Evolutionary conservation across 2,888 invertebrate genomes (phyloP).

Genomic region (Priocnemis perturbator): DNA sequence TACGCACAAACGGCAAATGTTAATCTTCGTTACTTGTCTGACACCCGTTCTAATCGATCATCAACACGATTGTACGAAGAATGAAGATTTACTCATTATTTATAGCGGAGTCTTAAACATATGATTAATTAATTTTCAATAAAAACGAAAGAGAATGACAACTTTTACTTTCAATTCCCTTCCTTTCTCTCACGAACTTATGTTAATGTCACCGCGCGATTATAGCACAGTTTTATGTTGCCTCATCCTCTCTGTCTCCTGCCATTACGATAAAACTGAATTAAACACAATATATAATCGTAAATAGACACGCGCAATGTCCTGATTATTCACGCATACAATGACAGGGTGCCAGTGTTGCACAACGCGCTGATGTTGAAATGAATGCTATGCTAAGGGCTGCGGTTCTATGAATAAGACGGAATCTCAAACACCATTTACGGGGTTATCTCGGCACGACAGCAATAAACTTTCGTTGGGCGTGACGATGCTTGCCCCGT

Average conservation of each 20-base stretch:
- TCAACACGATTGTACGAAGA: constrained; percentile 34
- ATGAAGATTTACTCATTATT: constrained; percentile 49
- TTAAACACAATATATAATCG: constrained; percentile 10
- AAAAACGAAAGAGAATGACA: constrained; percentile 23
- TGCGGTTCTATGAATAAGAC: constrained; percentile 31
- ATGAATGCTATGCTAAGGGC: constrained; percentile 30
- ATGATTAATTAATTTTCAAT: constrained; percentile 41
- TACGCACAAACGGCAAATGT: constrained; percentile 19
- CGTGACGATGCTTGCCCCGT: constrained; percentile 37
- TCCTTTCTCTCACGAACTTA: neutral
- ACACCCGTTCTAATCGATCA: constrained; percentile 27
- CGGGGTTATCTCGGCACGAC: constrained; percentile 50
- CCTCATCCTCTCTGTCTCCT: neutral
- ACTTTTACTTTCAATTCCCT: constrained; percentile 8
- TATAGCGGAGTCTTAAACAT: constrained; percentile 44
- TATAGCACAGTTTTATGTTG: neutral
- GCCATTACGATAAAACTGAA: constrained; percentile 2
- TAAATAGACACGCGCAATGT: constrained; percentile 3
- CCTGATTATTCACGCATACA: constrained; percentile 15
- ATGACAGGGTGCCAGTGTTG: constrained; percentile 14
- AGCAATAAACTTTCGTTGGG: constrained; percentile 52
- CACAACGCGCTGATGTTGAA: constrained; percentile 19
- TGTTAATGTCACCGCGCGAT: neutral
- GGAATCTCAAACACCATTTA: constrained; percentile 30
- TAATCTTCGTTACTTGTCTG: constrained; percentile 31